These are phyloP conservation scores for Drosophila helvetica DNA, from an alignment of 2,888 invertebrate genomes.

Conservation along the genomic window DNA sequence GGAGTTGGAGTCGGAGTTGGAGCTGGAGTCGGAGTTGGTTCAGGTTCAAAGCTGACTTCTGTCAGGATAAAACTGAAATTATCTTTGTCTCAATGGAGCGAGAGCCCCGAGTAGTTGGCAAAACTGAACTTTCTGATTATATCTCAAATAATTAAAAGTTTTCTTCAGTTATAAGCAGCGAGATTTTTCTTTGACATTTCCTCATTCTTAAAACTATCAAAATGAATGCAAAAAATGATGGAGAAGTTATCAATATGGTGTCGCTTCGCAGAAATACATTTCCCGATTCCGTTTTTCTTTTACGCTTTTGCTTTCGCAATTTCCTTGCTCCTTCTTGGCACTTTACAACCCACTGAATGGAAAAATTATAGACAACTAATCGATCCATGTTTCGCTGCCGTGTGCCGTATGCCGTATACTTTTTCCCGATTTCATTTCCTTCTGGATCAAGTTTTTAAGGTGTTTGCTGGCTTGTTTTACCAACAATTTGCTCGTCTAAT, in stretches of 20 bases:
- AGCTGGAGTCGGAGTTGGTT: conserved; percentile 56
- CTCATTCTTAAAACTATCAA: background rate
- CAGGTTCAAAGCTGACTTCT: conserved; percentile 60
- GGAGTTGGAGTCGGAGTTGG: too few relatives aligned
- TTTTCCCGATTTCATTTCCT: conserved; percentile 22
- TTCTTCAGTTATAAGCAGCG: background rate
- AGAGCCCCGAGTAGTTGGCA: background rate
- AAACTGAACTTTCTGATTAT: background rate
- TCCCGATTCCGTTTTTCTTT: conserved; percentile 16
- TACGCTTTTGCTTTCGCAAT: background rate
- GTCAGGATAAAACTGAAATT: conserved; percentile 15
- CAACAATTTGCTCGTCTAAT: conserved; percentile 80
- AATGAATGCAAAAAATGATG: background rate
- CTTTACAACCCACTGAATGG: conserved; percentile 80
- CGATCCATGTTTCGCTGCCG: conserved; percentile 55
- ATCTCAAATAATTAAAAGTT: background rate
- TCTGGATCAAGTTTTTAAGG: conserved; percentile 56
- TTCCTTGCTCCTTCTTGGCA: conserved; percentile 14
- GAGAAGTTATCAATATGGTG: background rate
- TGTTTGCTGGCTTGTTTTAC: conserved; percentile 82
- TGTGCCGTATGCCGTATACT: conserved; percentile 17
- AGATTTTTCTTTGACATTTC: background rate
- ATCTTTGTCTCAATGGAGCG: background rate
- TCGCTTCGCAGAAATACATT: background rate
- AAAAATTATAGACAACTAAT: conserved; percentile 82